Conservation (phyloP, 2,888 invertebrate genomes). For the Lithophane leautieri region DNA sequence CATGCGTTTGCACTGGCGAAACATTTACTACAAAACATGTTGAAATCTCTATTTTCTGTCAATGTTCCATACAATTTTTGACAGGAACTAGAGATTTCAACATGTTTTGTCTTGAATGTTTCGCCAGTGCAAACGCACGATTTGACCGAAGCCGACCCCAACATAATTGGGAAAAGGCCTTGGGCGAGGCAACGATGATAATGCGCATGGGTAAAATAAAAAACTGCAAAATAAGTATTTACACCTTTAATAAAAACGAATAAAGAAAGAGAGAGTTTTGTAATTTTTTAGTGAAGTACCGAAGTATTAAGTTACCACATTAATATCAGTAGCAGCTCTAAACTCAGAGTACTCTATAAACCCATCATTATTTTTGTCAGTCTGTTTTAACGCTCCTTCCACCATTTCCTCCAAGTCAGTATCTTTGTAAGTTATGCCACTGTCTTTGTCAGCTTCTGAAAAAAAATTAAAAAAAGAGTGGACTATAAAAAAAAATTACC, state of each 20-base stretch:
- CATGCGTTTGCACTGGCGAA: too few species aligned
- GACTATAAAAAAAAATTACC: too few species aligned
- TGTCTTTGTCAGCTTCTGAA: conserved; percentile 37
- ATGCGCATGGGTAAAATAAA: neutral
- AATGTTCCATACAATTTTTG: too few species aligned
- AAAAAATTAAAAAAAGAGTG: neutral
- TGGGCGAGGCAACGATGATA: neutral
- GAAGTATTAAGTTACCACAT: conserved; percentile 19
- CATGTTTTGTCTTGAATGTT: too few species aligned
- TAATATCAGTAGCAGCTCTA: conserved; percentile 31
- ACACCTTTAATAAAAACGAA: neutral
- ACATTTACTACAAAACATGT: too few species aligned
- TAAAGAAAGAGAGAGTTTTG: conserved; percentile 1
- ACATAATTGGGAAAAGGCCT: neutral
- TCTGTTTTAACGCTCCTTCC: conserved; percentile 62
- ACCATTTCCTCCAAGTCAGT: conserved; percentile 58
- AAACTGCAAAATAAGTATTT: neutral
- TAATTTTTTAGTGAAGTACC: neutral
- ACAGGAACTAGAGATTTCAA: too few species aligned
- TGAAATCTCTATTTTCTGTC: too few species aligned
- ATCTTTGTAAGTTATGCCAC: conserved; percentile 47
- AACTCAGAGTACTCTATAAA: conserved; percentile 65
- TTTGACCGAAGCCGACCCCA: neutral
- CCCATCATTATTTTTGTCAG: conserved; percentile 56
- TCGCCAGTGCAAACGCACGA: too few species aligned